Percentiles rank a stretch among this genome's conserved stretches.
phyloP scores from a whole-genome alignment of 2,888 invertebrate species.

The Autographa pulchrina region DNA sequence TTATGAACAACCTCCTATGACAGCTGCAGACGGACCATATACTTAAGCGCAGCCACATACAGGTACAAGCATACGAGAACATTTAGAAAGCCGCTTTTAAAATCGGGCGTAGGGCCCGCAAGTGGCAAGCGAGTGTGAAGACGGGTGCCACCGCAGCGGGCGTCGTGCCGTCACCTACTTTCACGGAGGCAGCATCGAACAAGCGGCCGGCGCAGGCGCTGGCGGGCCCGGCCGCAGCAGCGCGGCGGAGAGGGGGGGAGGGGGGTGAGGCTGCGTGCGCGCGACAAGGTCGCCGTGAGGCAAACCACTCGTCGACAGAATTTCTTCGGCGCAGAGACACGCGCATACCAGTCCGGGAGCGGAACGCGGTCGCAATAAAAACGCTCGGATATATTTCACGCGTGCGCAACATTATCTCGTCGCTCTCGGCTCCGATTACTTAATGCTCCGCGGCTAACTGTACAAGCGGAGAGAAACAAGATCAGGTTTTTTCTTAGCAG shows the following conservation, averaged over 20 bases:
- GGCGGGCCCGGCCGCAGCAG: conserved; percentile 56
- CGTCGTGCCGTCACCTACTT: conserved; percentile 82
- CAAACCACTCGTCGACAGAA: conserved; percentile 88
- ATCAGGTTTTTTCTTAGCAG: conserved; percentile 85
- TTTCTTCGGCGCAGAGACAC: conserved; percentile 85
- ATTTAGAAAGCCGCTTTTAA: conserved; percentile 83
- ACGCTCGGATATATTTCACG: conserved; percentile 88
- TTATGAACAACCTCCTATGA: conserved; percentile 41
- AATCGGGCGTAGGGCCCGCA: conserved; percentile 76
- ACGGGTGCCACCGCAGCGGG: conserved; percentile 69
- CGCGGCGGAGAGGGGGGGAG: conserved; percentile 55
- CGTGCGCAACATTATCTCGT: conserved; percentile 88
- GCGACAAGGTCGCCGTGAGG: conserved; percentile 88
- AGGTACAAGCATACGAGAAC: conserved; percentile 62
- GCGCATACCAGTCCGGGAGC: conserved; percentile 80
- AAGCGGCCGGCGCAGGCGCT: conserved; percentile 62
- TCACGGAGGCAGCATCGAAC: conserved; percentile 79
- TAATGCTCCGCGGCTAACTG: conserved; percentile 87
- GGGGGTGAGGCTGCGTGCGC: conserved; percentile 69
- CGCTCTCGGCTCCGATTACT: conserved; percentile 87
- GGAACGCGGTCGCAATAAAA: conserved; percentile 87
- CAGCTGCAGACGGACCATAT: conserved; percentile 49
- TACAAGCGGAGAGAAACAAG: conserved; percentile 84
- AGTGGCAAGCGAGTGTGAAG: conserved; percentile 68
- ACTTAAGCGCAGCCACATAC: conserved; percentile 55